Base-by-base conservation (phyloP, 2,113 vertebrate genomes). In the Apaloderma vittatum region DNA sequence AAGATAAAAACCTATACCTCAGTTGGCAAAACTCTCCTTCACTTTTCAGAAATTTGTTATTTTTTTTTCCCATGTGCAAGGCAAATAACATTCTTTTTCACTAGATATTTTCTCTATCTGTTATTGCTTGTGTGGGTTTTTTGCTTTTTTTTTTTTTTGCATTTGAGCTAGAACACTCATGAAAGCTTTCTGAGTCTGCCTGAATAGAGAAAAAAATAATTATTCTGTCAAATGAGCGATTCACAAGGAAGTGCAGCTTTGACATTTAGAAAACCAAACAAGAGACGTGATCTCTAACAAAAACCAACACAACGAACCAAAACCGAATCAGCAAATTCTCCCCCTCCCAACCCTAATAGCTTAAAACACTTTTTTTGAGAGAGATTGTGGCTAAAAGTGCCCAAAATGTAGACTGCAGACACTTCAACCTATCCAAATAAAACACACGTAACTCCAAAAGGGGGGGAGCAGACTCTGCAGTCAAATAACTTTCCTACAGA, bases 401-500 rank as follows among this genome's bases (percentile, higher is more conserved):
- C 26, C 8, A 19, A 71, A 72, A 52, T 3, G 6, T n/a, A 26
- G 19, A 23, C 26, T 19, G 37, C 13, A 46, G 29, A 54, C 20
- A 7, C 15, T 68, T 66, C 30, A 46, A 55, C 3, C 6, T n/a
- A 9, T 11, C 4, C 9, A 6, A 63, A 71, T 4, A 21, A 81
- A 57, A 59, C 0, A 9, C 20, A 21, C 0, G 2, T 27, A 23
- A 23, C 40, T 62, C 14, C 36, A 8, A 34, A 37, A 30, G 32
- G 9, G 3, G 21, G 11, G 9, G 16, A 2, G 6, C 17, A 37
- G 15, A 29, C 2, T 27, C 15, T 24, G 3, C 11, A 30, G 26
- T 11, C 12, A 59, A 61, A 40, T 9, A 30, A 29, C 0, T 0
- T 5, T 43, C 21, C 27, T 9, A 8, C 54, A 18, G 45, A 23